Evolutionary conservation across 2,113 vertebrate species (phyloP), one percentile per base, ranked within the genome.

Genomic region (Heteronetta atricapilla): DNA sequence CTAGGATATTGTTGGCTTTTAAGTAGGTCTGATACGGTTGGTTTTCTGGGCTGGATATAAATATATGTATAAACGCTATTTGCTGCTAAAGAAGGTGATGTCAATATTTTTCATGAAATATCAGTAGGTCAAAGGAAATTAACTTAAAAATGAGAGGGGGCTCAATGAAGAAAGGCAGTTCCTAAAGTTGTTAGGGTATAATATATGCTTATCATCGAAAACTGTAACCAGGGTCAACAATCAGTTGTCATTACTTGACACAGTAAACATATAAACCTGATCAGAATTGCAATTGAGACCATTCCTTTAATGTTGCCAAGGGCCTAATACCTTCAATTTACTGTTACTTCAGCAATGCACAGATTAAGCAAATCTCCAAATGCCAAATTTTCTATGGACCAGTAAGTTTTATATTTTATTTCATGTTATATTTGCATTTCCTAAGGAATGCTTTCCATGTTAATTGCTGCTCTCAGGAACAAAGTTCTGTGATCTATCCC

Each of bases 41-140:
- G 46, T 20, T 11, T 48, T 48, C 20, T 48, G 46, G 46, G 46
- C 46, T 48, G 20, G 22, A 48, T 48, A 22, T 21, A 48, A 21
- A 44, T 17, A 44, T 44, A 16, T 44, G 16, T 42, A 44, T 7
- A 44, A 15, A 44, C 22, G 59, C 19, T 4, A 23, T 66, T 90
- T 91, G 19, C 56, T 82, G 13, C 52, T 77, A 36, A 62, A 64
- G 48, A 64, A 94, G 56, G 33, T 80, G 38, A 34, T 95, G 62
- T 88, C 75, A 82, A 15, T 89, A 36, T 56, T 93, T 53, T 93
- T 96, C 50, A 60, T 11, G 88, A 82, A 93, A 88, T 90, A 80
- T 38, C 58, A 94, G 17, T 11, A 85, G 60, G 58, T 36, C 55
- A 68, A 95, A 95, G 58, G 29, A 74, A 96, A 82, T 66, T 4